Conservation (phyloP, 2,113 vertebrate species). For the Lucifuga dentata region DNA sequence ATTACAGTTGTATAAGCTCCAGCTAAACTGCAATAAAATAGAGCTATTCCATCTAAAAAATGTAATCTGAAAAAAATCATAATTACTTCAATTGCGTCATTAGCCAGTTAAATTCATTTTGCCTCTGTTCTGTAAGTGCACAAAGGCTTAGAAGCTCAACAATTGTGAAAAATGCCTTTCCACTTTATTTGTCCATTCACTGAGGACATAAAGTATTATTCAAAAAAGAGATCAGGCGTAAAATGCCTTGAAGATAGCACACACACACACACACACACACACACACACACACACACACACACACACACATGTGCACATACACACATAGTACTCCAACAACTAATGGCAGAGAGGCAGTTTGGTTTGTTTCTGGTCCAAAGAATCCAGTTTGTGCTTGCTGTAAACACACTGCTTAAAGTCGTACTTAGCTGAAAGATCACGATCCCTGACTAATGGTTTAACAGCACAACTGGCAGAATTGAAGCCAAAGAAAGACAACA, state of each 20-base stretch:
- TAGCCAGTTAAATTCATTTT: conserved; percentile 11
- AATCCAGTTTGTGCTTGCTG: conserved; percentile 47
- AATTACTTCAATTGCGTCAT: not conserved
- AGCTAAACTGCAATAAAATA: conserved; percentile 18
- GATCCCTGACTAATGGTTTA: conserved; percentile 53
- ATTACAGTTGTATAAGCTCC: not conserved
- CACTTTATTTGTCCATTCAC: conserved; percentile 29
- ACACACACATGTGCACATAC: not conserved
- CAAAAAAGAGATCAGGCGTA: conserved; percentile 16
- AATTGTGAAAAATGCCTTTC: conserved; percentile 29
- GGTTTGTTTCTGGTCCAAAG: conserved; percentile 41
- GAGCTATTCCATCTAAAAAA: conserved; percentile 20
- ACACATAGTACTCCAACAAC: conserved; percentile 8
- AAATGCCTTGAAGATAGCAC: conserved; percentile 20
- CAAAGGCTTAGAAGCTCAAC: conserved; percentile 27
- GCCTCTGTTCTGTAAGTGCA: conserved; percentile 28
- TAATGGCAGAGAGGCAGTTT: conserved; percentile 22
- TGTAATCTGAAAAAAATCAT: no score
- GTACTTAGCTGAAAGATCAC: conserved; percentile 48
- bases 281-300: not conserved
- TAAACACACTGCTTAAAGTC: conserved; percentile 55
- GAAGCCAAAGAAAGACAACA: not conserved
- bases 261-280: not conserved
- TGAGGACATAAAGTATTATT: conserved; percentile 26
- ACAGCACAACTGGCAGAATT: conserved; percentile 30